Evolutionary conservation across 2,888 invertebrate genomes (phyloP).

Genomic region (Orthosia incerta): DNA sequence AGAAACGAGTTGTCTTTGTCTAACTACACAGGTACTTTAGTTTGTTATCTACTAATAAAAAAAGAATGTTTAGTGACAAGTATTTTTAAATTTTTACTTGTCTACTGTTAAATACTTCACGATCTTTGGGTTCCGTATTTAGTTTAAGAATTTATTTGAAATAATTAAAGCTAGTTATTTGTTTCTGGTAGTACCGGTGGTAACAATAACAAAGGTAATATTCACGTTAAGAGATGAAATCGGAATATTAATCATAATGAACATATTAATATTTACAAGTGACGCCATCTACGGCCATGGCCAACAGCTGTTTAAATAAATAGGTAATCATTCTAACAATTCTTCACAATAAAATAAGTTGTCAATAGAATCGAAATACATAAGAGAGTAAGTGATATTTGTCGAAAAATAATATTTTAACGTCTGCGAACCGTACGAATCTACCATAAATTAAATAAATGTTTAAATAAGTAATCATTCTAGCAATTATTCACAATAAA

Average conservation of each 20-base stretch:
- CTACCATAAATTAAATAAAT: too few species aligned
- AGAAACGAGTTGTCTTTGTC: background rate
- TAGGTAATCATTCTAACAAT: background rate
- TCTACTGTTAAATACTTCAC: background rate
- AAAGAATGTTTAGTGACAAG: background rate
- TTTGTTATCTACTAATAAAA: background rate
- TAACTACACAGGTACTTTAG: background rate
- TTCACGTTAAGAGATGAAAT: background rate
- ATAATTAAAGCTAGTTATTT: background rate
- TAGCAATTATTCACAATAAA: too few species aligned
- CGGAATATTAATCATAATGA: background rate
- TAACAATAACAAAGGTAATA: too few species aligned
- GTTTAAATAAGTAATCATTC: too few species aligned
- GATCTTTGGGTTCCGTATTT: background rate
- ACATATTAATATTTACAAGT: background rate
- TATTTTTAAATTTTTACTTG: too few species aligned
- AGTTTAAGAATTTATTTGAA: background rate
- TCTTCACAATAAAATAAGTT: too few species aligned
- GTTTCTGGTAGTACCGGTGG: background rate
- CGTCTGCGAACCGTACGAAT: too few species aligned
- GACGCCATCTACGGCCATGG: background rate
- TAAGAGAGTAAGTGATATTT: too few species aligned
- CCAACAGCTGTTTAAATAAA: slow-evolving; percentile 7
- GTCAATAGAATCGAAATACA: too few species aligned
- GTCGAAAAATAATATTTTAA: too few species aligned